Conservation (phyloP, 92 coral and sea anemone genomes). For the Isaurus tuberculatus region DNA sequence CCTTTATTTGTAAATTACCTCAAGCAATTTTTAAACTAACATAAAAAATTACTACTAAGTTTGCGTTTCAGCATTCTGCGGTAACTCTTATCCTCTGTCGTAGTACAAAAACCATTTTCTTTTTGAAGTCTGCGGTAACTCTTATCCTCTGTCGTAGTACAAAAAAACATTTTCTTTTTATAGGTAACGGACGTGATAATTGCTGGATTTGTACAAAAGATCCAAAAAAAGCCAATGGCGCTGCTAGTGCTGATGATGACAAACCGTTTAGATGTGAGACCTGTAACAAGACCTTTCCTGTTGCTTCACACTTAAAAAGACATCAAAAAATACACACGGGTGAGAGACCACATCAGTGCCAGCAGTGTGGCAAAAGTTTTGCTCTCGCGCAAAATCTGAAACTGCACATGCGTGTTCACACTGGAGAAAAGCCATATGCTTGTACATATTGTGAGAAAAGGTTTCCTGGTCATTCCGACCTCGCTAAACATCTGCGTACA, state of each 20-base stretch:
- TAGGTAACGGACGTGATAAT: slow-evolving; percentile 37
- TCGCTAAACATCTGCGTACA: slow-evolving; percentile 37
- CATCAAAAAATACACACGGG: slow-evolving; percentile 40
- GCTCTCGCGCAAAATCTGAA: slow-evolving; percentile 45
- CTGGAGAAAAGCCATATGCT: slow-evolving; percentile 39
- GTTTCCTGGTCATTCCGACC: slow-evolving; percentile 42
- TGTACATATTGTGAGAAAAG: slow-evolving; percentile 41
- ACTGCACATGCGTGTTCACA: slow-evolving; percentile 37
- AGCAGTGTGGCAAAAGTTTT: slow-evolving; percentile 35
- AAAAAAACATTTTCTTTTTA: slow-evolving; percentile 32
- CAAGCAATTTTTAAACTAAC: neutral
- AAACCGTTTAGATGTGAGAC: slow-evolving; percentile 36
- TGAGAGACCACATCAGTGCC: slow-evolving; percentile 37
- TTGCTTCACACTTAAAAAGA: slow-evolving; percentile 35
- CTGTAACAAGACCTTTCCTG: slow-evolving; percentile 37
- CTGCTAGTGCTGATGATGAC: slow-evolving; percentile 12
- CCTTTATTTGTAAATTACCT: neutral
- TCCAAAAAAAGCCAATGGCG: slow-evolving; percentile 14
- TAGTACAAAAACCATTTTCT: slow-evolving; percentile 41
- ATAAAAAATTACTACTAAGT: neutral
- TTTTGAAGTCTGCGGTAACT: slow-evolving; percentile 9
- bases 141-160: slow-evolving; percentile 34
- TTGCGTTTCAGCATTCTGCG: neutral
- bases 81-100: slow-evolving; percentile 24
- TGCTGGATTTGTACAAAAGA: slow-evolving; percentile 42